Conservation (phyloP, 2,888 invertebrate genomes). For the Nineta flava region DNA sequence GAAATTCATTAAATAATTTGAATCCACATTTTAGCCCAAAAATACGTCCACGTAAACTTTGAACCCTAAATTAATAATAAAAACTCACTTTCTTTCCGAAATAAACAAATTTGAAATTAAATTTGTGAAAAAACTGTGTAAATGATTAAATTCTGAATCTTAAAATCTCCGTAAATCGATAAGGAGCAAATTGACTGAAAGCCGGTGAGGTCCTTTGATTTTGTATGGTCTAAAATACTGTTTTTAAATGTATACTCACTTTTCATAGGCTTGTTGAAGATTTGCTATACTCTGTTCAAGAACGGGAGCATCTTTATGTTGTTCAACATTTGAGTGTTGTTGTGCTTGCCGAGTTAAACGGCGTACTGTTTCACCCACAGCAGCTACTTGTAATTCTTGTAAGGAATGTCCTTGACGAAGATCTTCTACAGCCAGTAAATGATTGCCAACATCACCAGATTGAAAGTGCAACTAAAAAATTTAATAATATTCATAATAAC, state of each 20-base stretch:
- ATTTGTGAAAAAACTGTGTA: too few relatives aligned
- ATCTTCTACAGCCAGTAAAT: constrained; percentile 88
- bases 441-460: constrained; percentile 82
- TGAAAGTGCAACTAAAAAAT: constrained; percentile 42
- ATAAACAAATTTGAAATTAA: too few relatives aligned
- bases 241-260: constrained; percentile 27
- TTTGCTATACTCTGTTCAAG: constrained; percentile 57
- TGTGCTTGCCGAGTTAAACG: constrained; percentile 42
- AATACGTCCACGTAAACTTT: too few relatives aligned
- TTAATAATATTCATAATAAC: too few relatives aligned
- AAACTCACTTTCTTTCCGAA: too few relatives aligned
- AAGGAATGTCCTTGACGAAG: constrained; percentile 85
- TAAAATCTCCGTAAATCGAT: too few relatives aligned
- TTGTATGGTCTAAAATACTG: neutral
- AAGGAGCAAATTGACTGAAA: too few relatives aligned
- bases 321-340: constrained; percentile 34
- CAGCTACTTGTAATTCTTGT: constrained; percentile 79
- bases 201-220: too few relatives aligned
- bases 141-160: too few relatives aligned
- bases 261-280: constrained; percentile 62
- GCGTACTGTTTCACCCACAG: constrained; percentile 71
- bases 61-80: too few relatives aligned
- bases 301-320: constrained; percentile 39
- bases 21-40: too few relatives aligned
- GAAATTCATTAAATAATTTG: too few relatives aligned